Base-by-base conservation (phyloP, 2,797 vertebrate species). In the Basileuterus tristriatus region DNA sequence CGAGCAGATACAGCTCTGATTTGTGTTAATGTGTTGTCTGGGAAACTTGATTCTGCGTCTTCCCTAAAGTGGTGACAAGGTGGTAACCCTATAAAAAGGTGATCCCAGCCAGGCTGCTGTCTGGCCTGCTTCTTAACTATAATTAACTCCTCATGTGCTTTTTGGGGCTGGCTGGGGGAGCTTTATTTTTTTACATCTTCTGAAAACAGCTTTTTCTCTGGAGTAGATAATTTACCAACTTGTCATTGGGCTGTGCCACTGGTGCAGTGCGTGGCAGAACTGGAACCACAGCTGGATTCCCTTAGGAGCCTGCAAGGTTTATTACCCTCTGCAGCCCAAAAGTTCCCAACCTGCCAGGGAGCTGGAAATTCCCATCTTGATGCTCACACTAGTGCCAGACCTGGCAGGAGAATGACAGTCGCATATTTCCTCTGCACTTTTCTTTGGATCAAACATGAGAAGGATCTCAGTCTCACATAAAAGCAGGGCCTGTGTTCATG, bases 281-380 rank as follows among this genome's bases (percentile, higher is more conserved):
- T 19, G 63, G 83, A 91, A 53, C 91, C 71, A 0, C 83, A 67
- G 89, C 18, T 12, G 90, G 89, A 20, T 92, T 94, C 27, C 63
- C 81, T 91, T 77, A n/a, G 44, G 89, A 90, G 36, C 90, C 91
- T 71, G 94, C 46, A 80, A 87, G 92, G 55, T 81, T 94, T 69
- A 52, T 36, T 67, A 44, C 55, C 90, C 89, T 36, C 62, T 23
- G 87, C 70, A 90, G 27, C 60, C 71, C 75, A 52, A n/a, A 17
- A 49, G 60, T 67, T 96, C 72, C 82, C 60, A 46, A 29, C 69
- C 82, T 95, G 91, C 80, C 89, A 85, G 49, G 87, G 71, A 94
- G 71, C 83, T 91, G 53, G 69, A 60, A 82, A 63, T 81, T 78
- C 93, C 74, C 26, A 7, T 64, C 84, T 64, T 78, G 94, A 46